Percentiles rank a stretch among this genome's conserved stretches.
Conservation (phyloP, 2,888 invertebrate genomes). For the Capitulum mitella region DNA sequence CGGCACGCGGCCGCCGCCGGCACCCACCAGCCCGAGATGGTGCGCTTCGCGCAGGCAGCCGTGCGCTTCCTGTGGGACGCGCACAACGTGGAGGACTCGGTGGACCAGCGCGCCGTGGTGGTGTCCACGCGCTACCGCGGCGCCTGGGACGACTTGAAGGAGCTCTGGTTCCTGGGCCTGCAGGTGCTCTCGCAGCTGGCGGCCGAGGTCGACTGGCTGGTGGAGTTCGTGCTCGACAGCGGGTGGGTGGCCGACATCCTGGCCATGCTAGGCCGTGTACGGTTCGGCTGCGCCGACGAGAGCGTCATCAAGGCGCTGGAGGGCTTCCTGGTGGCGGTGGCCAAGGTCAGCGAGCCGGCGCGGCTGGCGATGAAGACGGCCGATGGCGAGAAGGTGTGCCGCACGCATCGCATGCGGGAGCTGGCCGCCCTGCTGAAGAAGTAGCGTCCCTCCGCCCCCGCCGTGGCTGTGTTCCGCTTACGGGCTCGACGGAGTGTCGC, state of each 20-base stretch:
- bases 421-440: constrained; percentile 10
- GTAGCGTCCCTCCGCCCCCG: background rate
- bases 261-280: constrained; percentile 70
- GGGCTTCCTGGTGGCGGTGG: constrained; percentile 9
- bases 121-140: constrained; percentile 79
- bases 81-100: constrained; percentile 62
- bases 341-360: background rate
- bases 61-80: constrained; percentile 90
- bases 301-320: constrained; percentile 19
- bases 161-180: constrained; percentile 90
- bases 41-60: constrained; percentile 65
- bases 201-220: constrained; percentile 68
- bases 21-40: constrained; percentile 32
- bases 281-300: constrained; percentile 52
- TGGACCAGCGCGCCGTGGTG: constrained; percentile 61
- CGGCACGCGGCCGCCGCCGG: constrained; percentile 67
- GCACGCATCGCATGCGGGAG: constrained; percentile 11
- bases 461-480: too few species aligned
- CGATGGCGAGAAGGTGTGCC: constrained; percentile 1
- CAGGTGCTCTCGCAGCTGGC: constrained; percentile 79
- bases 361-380: background rate
- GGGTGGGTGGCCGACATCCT: constrained; percentile 89
- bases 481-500: background rate
- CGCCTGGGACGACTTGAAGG: constrained; percentile 80
- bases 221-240: constrained; percentile 82